Evolutionary conservation across 2,113 vertebrate genomes (phyloP).

Genomic region (Clupea harengus): DNA sequence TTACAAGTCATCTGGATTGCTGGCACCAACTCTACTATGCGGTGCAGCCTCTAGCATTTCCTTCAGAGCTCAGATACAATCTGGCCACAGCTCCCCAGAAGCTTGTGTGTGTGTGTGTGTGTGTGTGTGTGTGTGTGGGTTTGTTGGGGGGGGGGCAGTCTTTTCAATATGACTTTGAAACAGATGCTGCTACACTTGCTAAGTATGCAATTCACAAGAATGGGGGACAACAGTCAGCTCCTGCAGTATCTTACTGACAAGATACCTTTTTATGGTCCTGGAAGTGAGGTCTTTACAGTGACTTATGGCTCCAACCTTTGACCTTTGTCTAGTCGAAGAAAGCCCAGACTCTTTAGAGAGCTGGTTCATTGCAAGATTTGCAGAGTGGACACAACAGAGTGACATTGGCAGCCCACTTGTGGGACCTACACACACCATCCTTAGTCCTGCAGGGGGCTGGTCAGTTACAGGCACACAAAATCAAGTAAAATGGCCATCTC

Average conservation of each 20-base stretch:
- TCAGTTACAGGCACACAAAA: not conserved
- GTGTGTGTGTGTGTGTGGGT: too few relatives aligned
- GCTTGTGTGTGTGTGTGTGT: not conserved
- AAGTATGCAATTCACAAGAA: not conserved
- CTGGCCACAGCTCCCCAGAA: not conserved
- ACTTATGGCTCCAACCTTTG: not conserved
- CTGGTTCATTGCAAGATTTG: not conserved
- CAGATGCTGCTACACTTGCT: not conserved
- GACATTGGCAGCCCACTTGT: not conserved
- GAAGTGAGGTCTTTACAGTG: not conserved
- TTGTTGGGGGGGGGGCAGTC: not conserved
- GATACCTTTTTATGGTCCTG: not conserved
- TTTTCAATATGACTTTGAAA: not conserved
- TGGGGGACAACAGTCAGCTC: not conserved
- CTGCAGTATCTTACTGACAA: not conserved
- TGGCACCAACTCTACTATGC: not conserved
- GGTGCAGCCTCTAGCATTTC: not conserved
- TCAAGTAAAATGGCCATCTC: not conserved
- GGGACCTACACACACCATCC: not conserved
- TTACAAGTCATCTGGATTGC: not conserved
- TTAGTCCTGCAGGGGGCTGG: not conserved
- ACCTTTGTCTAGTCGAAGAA: not conserved
- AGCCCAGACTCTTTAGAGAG: not conserved
- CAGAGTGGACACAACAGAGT: not conserved
- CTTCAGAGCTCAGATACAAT: not conserved